phyloP scores from a whole-genome alignment of 1,140 invertebrate species.

The Trichonephila inaurata region DNA sequence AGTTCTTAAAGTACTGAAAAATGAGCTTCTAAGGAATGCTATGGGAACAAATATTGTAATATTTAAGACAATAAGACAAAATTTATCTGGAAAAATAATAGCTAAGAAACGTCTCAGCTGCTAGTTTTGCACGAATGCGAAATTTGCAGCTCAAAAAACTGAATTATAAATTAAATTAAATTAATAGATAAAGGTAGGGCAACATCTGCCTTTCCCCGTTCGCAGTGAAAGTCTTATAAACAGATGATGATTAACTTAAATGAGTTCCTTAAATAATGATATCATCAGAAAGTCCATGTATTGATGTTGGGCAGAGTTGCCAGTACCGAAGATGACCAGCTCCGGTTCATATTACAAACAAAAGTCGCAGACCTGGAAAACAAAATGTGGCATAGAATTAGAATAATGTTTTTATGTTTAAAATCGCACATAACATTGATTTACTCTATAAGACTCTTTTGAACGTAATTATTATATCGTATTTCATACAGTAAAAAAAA shows the following conservation, averaged over 20 bases:
- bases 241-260: conserved; percentile 58
- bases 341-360: conserved; percentile 19
- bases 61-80: too few relatives aligned
- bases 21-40: too few relatives aligned
- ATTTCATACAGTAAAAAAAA: too few relatives aligned
- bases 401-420: too few relatives aligned
- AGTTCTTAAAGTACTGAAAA: too few relatives aligned
- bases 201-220: background rate
- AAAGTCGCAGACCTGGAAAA: conserved; percentile 45
- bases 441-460: too few relatives aligned
- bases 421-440: too few relatives aligned
- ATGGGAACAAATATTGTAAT: too few relatives aligned
- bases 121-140: background rate
- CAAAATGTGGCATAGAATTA: too few relatives aligned
- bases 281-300: conserved; percentile 48
- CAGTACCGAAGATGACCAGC: conserved; percentile 44
- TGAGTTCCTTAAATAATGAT: conserved; percentile 65
- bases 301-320: conserved; percentile 18
- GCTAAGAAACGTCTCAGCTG: too few relatives aligned
- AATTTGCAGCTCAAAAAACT: background rate
- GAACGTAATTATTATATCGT: too few relatives aligned
- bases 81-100: background rate
- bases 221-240: conserved; percentile 25
- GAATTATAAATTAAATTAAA: background rate
- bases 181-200: background rate